Conservation (phyloP, 2,888 invertebrate genomes). For the Himalopsyche japonica region DNA sequence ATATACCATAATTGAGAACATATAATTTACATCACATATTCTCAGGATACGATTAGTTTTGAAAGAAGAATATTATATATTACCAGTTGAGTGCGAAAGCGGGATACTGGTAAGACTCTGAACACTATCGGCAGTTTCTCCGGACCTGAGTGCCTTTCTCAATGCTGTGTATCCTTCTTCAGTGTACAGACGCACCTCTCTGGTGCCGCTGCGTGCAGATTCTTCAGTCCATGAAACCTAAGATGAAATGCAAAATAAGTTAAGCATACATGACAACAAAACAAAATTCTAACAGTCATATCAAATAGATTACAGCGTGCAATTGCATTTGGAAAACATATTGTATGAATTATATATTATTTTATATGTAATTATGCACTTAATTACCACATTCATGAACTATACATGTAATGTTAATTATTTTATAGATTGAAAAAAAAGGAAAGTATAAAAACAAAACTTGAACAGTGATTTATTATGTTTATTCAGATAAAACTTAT, state of each 20-base stretch:
- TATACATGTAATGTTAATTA: not conserved
- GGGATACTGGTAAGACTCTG: conserved; percentile 72
- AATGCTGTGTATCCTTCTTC: conserved; percentile 90
- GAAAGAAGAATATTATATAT: not conserved
- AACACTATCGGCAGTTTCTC: conserved; percentile 68
- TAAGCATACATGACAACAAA: not conserved
- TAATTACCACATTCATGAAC: not conserved
- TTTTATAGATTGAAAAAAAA: not conserved
- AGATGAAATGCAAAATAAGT: conserved; percentile 1
- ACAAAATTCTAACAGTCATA: not conserved
- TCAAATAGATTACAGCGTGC: too few species aligned
- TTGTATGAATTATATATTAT: too few species aligned
- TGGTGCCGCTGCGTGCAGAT: conserved; percentile 79
- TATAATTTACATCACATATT: too few species aligned
- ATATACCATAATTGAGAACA: conserved; percentile 38
- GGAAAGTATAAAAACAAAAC: not conserved
- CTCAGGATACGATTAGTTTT: too few species aligned
- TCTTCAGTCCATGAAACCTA: conserved; percentile 95
- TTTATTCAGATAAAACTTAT: not conserved
- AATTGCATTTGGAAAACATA: too few species aligned
- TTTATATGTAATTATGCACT: too few species aligned
- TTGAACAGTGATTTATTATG: not conserved
- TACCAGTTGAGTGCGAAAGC: conserved; percentile 47
- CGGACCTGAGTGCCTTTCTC: conserved; percentile 77
- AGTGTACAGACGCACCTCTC: conserved; percentile 80